Conservation (phyloP, 1,140 invertebrate genomes). For the Drosophila tani region DNA sequence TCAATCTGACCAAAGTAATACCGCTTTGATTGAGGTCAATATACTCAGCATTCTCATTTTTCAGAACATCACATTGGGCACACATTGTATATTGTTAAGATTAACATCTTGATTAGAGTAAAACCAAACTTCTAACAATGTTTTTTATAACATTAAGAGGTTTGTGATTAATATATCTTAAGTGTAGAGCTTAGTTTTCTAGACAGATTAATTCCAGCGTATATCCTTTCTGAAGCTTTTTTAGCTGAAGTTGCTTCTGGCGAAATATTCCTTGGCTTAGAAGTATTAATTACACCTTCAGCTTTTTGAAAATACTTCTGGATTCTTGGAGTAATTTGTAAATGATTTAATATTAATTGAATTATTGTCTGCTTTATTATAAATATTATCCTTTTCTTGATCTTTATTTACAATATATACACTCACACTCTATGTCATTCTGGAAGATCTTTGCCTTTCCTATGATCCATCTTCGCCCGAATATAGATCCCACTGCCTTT, state of each 20-base stretch:
- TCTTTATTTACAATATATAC: too few species aligned
- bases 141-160: not conserved
- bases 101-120: slow-evolving; percentile 1
- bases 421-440: not conserved
- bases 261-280: too few species aligned
- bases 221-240: not conserved
- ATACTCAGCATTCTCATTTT: not conserved
- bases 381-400: not conserved
- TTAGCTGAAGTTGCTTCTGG: too few species aligned
- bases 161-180: not conserved
- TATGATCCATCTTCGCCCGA: not conserved
- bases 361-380: too few species aligned
- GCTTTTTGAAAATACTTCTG: too few species aligned
- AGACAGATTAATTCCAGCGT: too few species aligned
- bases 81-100: slow-evolving; percentile 1
- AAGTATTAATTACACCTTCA: too few species aligned
- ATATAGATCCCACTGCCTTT: slow-evolving; percentile 50
- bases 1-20: not conserved
- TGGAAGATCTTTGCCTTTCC: not conserved
- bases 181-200: not conserved
- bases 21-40: not conserved
- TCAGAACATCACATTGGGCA: not conserved
- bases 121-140: slow-evolving; percentile 1
- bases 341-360: not conserved
- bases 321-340: not conserved